Conservation (phyloP, 2,797 vertebrate species). For the Selene dorsalis region DNA sequence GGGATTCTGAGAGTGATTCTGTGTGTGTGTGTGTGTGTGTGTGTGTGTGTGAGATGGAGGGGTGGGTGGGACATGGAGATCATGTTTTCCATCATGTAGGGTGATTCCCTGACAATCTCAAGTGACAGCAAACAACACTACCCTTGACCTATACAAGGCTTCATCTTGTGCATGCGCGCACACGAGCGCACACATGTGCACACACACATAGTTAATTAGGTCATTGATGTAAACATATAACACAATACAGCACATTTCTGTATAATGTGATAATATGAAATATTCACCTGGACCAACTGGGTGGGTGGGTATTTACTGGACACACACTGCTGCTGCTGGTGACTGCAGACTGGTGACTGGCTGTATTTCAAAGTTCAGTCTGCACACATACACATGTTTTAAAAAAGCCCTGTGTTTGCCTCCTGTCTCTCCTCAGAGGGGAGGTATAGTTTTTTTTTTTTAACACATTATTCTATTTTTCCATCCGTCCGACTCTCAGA, state of each 20-base stretch:
- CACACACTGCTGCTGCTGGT: slow-evolving; percentile 5
- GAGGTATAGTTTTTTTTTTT: slow-evolving; percentile 32
- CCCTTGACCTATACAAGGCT: slow-evolving; percentile 34
- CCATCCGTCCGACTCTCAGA: slow-evolving; percentile 33
- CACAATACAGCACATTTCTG: background rate
- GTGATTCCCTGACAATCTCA: slow-evolving; percentile 55
- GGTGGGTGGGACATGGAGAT: slow-evolving; percentile 1
- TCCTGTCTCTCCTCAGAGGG: slow-evolving; percentile 28
- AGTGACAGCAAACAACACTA: slow-evolving; percentile 31
- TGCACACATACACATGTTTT: background rate
- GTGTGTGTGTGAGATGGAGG: slow-evolving; percentile 1
- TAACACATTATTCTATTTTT: slow-evolving; percentile 32
- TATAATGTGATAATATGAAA: background rate
- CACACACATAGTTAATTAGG: background rate
- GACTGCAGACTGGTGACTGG: slow-evolving; percentile 4
- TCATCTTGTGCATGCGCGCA: slow-evolving; percentile 7
- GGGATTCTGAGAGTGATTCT: slow-evolving; percentile 23
- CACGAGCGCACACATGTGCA: background rate
- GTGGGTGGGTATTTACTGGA: background rate
- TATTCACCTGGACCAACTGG: background rate
- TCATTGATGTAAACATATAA: background rate
- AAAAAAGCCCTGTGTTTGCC: slow-evolving; percentile 25
- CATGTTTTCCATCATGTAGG: slow-evolving; percentile 41
- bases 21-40: slow-evolving; percentile 5
- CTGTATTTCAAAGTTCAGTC: background rate